These are phyloP conservation scores for Desmophyllum pertusum DNA, from an alignment of 92 coral and sea anemone genomes.

Conservation along the genomic window DNA sequence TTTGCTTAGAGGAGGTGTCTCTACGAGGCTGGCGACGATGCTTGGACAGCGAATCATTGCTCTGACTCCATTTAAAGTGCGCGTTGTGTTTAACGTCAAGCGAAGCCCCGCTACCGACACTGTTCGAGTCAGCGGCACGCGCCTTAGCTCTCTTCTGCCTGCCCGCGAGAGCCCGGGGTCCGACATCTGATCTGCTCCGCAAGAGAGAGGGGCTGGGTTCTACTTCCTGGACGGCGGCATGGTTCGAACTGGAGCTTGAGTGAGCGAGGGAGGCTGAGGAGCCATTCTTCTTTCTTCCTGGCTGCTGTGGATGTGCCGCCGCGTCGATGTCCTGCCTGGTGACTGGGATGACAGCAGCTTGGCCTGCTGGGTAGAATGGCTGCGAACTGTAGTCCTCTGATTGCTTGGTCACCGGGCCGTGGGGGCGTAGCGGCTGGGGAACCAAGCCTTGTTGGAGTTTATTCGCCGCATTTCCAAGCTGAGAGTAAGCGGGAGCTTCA, in stretches of 20 bases:
- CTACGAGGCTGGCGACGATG: slow-evolving; percentile 64
- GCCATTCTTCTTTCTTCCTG: slow-evolving; percentile 51
- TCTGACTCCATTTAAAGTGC: slow-evolving; percentile 79
- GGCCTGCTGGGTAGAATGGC: slow-evolving; percentile 25
- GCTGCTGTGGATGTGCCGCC: slow-evolving; percentile 15
- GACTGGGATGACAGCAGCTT: slow-evolving; percentile 29
- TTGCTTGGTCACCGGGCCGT: slow-evolving; percentile 6
- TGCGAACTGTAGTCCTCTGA: slow-evolving; percentile 6
- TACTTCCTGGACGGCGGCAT: slow-evolving; percentile 35
- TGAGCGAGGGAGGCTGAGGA: slow-evolving; percentile 71
- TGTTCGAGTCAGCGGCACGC: slow-evolving; percentile 62
- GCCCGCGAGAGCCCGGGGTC: slow-evolving; percentile 55
- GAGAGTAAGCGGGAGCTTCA: slow-evolving; percentile 24
- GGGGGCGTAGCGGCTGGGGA: slow-evolving; percentile 9
- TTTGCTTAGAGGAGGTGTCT: slow-evolving; percentile 11
- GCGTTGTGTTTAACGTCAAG: slow-evolving; percentile 63
- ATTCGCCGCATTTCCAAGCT: background rate
- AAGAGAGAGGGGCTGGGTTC: slow-evolving; percentile 57
- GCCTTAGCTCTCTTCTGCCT: slow-evolving; percentile 56
- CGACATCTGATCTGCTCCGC: slow-evolving; percentile 71
- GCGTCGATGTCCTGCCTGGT: slow-evolving; percentile 34
- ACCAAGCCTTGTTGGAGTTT: slow-evolving; percentile 2
- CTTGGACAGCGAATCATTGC: slow-evolving; percentile 78
- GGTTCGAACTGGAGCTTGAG: slow-evolving; percentile 65
- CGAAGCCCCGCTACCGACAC: slow-evolving; percentile 72